Evolutionary conservation across 2,797 vertebrate species (phyloP).

Genomic region (Sebastes diploproa): DNA sequence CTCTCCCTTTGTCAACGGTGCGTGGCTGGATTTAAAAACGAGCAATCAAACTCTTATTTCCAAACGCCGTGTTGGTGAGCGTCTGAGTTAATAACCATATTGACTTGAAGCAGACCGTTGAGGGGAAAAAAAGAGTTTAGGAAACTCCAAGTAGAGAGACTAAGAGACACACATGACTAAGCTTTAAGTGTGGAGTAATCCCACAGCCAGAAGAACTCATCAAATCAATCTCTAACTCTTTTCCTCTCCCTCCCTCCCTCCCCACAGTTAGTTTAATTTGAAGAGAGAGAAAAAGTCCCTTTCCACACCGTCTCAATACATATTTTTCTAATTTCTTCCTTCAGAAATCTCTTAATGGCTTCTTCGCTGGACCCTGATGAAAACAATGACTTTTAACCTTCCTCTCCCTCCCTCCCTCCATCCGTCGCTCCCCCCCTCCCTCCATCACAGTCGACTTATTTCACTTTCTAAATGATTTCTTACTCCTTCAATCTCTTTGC

Average conservation of each 20-base stretch:
- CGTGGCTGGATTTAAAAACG: constrained; percentile 49
- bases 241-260: constrained; percentile 34
- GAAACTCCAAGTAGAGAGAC: constrained; percentile 57
- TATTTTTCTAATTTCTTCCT: constrained; percentile 83
- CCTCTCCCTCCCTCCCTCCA: constrained; percentile 33
- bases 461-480: constrained; percentile 82
- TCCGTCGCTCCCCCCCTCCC: constrained; percentile 48
- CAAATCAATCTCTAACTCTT: constrained; percentile 68
- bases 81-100: constrained; percentile 63
- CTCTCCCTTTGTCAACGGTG: constrained; percentile 40
- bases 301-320: constrained; percentile 67
- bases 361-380: constrained; percentile 75
- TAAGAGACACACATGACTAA: constrained; percentile 72
- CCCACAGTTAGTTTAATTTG: constrained; percentile 71
- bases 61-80: constrained; percentile 31
- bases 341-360: constrained; percentile 82
- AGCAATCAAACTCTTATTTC: constrained; percentile 62
- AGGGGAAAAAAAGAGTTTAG: constrained; percentile 45
- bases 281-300: constrained; percentile 61
- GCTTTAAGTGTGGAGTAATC: constrained; percentile 73
- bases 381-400: constrained; percentile 84
- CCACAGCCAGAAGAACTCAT: constrained; percentile 69
- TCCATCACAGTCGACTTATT: constrained; percentile 77
- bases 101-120: constrained; percentile 58
- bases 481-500: constrained; percentile 79